phyloP scores from a whole-genome alignment of 2,888 invertebrate genomes.

The Muschampia plurimacula region DNA sequence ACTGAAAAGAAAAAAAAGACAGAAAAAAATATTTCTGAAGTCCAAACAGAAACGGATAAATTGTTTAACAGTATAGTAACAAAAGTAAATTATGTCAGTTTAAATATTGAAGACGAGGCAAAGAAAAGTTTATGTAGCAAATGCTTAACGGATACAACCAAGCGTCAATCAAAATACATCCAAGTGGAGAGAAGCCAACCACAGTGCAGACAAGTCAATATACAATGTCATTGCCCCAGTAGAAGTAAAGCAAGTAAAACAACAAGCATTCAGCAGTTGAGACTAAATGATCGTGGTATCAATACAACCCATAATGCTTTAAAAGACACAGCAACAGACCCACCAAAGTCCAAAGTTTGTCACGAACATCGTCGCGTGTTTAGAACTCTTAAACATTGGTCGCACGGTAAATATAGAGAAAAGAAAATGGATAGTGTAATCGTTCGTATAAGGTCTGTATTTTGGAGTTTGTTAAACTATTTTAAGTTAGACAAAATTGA shows the following conservation, averaged over 20 bases:
- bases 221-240: constrained; percentile 53
- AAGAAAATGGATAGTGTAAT: constrained; percentile 2
- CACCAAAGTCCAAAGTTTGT: constrained; percentile 55
- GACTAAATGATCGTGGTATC: constrained; percentile 50
- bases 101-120: constrained; percentile 1
- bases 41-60: constrained; percentile 19
- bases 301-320: constrained; percentile 46
- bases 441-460: constrained; percentile 9
- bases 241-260: constrained; percentile 50
- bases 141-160: constrained; percentile 29
- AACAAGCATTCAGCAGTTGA: constrained; percentile 53
- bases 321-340: constrained; percentile 54
- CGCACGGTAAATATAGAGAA: constrained; percentile 23
- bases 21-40: constrained; percentile 36
- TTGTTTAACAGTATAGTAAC: constrained; percentile 25
- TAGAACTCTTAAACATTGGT: constrained; percentile 54
- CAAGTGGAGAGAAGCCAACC: constrained; percentile 53
- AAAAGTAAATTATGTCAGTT: background rate
- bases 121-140: constrained; percentile 18
- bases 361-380: constrained; percentile 57
- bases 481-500: constrained; percentile 31
- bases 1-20: constrained; percentile 49
- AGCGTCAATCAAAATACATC: constrained; percentile 49
- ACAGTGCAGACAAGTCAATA: constrained; percentile 49
- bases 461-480: constrained; percentile 15